Percentiles rank a stretch among this genome's conserved stretches.
Evolutionary conservation across 1,140 invertebrate species (phyloP).

Genomic region (Sminthurides bifidus): DNA sequence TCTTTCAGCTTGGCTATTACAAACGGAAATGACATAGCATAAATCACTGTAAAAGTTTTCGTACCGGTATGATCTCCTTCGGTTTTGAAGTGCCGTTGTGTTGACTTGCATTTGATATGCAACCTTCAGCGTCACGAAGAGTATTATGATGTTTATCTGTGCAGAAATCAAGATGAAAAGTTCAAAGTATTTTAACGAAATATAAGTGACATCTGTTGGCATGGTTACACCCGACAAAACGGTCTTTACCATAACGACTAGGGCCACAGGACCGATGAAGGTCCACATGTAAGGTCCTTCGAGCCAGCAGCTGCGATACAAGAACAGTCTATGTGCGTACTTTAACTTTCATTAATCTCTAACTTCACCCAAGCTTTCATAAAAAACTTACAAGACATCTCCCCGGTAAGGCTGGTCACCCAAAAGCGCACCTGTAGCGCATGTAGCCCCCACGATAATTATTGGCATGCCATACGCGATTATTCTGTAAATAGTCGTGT

Average conservation of each 20-base stretch:
- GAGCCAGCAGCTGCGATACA: constrained; percentile 28
- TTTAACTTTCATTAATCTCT: too few species aligned
- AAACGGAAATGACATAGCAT: too few species aligned
- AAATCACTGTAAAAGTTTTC: background rate
- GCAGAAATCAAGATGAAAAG: too few species aligned
- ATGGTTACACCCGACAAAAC: background rate
- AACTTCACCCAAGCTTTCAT: too few species aligned
- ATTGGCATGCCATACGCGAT: constrained; percentile 43
- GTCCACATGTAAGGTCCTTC: constrained; percentile 26
- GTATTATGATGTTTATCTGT: constrained; percentile 23
- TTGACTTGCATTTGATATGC: constrained; percentile 20
- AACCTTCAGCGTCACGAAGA: constrained; percentile 28
- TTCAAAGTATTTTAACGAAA: too few species aligned
- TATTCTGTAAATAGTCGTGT: constrained; percentile 24
- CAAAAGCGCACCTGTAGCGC: constrained; percentile 2
- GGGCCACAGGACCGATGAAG: constrained; percentile 24
- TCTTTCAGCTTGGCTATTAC: too few species aligned
- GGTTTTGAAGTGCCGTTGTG: background rate
- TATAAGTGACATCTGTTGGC: too few species aligned
- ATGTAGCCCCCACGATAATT: constrained; percentile 38
- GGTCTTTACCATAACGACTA: constrained; percentile 20
- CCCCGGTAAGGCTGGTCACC: constrained; percentile 29
- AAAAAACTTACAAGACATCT: constrained; percentile 23
- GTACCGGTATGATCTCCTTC: constrained; percentile 15
- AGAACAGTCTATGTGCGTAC: too few species aligned